phyloP scores from a whole-genome alignment of 2,797 vertebrate genomes.

The Malurus leucopterus region DNA sequence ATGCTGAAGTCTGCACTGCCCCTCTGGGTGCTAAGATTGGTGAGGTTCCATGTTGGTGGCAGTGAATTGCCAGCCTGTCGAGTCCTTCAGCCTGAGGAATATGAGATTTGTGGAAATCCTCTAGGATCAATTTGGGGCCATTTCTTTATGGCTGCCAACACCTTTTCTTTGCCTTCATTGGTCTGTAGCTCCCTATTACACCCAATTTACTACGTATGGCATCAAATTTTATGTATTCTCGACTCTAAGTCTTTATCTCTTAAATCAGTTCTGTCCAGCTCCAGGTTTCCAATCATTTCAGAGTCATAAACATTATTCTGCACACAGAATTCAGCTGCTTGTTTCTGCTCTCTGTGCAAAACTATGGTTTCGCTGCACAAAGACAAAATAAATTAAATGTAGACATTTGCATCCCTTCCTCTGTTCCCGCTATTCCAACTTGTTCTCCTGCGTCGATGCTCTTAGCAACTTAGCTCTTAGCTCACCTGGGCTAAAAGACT shows the following conservation, averaged over 20 bases:
- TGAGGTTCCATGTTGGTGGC: not conserved
- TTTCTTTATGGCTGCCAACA: not conserved
- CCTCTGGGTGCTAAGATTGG: not conserved
- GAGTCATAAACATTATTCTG: not conserved
- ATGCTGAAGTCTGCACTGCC: not conserved
- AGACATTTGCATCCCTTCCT: not conserved
- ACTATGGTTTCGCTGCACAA: not conserved
- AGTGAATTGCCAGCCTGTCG: not conserved
- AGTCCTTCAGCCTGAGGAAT: not conserved
- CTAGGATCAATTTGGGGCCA: not conserved
- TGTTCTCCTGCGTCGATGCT: not conserved
- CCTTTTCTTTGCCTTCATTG: not conserved
- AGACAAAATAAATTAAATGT: not conserved
- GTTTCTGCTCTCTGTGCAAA: not conserved
- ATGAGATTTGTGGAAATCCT: not conserved
- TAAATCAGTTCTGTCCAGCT: not conserved
- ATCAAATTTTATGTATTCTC: not conserved
- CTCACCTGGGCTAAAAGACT: not conserved
- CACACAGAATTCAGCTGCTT: not conserved
- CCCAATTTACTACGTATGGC: not conserved
- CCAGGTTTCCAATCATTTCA: not conserved
- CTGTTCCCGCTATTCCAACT: not conserved
- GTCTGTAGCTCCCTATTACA: not conserved
- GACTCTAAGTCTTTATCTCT: not conserved
- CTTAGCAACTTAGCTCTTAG: not conserved